phyloP scores from a whole-genome alignment of 2,113 vertebrate genomes.

The Galemys pyrenaicus region DNA sequence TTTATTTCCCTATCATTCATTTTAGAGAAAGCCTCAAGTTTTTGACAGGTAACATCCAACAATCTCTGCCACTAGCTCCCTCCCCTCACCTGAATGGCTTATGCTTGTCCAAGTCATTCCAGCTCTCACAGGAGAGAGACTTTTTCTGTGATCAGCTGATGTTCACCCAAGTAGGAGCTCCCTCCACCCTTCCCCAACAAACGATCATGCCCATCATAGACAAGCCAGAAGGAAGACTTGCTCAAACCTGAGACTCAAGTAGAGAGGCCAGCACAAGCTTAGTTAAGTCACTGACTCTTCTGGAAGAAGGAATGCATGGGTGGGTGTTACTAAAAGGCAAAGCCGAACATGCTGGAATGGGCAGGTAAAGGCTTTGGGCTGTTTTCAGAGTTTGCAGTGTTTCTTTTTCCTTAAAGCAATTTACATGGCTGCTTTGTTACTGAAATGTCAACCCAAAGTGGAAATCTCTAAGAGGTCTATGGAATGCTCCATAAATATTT shows the following conservation, averaged over 20 bases:
- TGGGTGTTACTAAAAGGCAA: constrained; percentile 82
- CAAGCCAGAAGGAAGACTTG: constrained; percentile 62
- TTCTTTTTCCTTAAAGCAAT: constrained; percentile 74
- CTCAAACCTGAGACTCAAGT: constrained; percentile 49
- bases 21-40: background rate
- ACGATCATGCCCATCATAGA: constrained; percentile 45
- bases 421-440: constrained; percentile 74
- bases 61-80: background rate
- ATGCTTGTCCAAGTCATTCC: constrained; percentile 39
- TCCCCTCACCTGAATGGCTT: background rate
- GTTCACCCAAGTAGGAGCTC: background rate
- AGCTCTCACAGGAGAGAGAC: constrained; percentile 47
- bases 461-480: background rate
- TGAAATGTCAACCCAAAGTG: constrained; percentile 67
- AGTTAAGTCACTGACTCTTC: constrained; percentile 67
- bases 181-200: constrained; percentile 1
- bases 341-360: constrained; percentile 79
- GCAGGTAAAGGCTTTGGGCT: constrained; percentile 77
- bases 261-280: constrained; percentile 34
- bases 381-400: constrained; percentile 72
- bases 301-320: constrained; percentile 58
- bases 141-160: constrained; percentile 31
- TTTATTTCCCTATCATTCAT: background rate
- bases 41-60: background rate
- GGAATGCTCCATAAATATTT: background rate